Evolutionary conservation across 2,113 vertebrate species (phyloP).

Genomic region (Erythrocercus mccallii): DNA sequence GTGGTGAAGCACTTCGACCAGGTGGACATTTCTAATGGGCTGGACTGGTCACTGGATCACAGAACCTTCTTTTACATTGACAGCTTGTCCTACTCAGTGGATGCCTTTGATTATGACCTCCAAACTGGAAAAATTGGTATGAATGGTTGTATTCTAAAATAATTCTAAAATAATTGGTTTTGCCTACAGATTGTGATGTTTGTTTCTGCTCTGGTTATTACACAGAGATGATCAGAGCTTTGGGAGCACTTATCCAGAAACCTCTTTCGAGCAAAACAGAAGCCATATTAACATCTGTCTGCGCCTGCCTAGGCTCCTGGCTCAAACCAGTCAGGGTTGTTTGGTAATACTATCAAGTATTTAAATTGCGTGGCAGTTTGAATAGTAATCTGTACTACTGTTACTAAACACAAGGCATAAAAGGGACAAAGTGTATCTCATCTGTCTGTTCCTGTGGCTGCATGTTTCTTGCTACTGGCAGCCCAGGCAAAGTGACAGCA

Average conservation of each 20-base stretch:
- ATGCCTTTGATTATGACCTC: conserved; percentile 89
- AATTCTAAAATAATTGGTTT: not conserved
- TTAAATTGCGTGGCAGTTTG: not conserved
- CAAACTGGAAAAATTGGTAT: conserved; percentile 81
- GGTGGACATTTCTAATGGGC: conserved; percentile 92
- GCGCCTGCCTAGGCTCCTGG: rapidly evolving
- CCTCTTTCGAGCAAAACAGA: not conserved
- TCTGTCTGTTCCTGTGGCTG: not conserved
- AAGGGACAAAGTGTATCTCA: not conserved
- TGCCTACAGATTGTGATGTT: not conserved
- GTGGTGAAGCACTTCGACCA: conserved; percentile 83
- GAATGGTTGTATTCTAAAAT: not conserved
- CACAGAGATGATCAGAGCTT: not conserved
- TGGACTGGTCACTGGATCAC: conserved; percentile 93
- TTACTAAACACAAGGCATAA: not conserved
- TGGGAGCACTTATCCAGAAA: not conserved
- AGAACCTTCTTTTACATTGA: conserved; percentile 91
- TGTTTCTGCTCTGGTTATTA: not conserved
- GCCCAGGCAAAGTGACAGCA: not conserved
- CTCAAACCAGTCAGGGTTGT: not conserved
- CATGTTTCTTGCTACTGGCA: not conserved
- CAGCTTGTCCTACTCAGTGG: conserved; percentile 83
- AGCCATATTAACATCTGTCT: not conserved
- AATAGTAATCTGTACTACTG: not conserved
- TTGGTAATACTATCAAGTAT: not conserved